phyloP scores from a whole-genome alignment of 2,797 vertebrate species.

The Sebastes minor region DNA sequence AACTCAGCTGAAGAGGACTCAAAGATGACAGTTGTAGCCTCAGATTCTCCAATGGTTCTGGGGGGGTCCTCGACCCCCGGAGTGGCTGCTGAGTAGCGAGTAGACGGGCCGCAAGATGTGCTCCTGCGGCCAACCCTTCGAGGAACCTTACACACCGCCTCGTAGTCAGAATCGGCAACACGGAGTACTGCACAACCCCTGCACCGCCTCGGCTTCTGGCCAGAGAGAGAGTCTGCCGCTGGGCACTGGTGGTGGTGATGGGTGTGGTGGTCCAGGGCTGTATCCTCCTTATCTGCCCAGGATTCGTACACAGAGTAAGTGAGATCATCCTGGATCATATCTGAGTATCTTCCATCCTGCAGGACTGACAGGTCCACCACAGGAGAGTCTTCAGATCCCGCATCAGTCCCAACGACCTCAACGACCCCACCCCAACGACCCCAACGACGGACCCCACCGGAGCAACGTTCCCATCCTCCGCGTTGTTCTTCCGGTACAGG shows the following conservation, averaged over 20 bases:
- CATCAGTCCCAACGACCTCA: slow-evolving; percentile 13
- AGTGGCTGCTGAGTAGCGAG: slow-evolving; percentile 76
- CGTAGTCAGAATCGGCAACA: slow-evolving; percentile 92
- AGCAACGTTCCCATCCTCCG: slow-evolving; percentile 15
- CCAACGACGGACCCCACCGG: slow-evolving; percentile 29
- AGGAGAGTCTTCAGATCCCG: slow-evolving; percentile 52
- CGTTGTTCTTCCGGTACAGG: slow-evolving; percentile 89
- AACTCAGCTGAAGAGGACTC: slow-evolving; percentile 54
- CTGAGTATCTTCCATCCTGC: slow-evolving; percentile 84
- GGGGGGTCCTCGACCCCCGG: slow-evolving; percentile 73
- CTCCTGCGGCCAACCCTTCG: slow-evolving; percentile 87
- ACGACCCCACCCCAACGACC: background rate
- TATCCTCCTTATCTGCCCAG: slow-evolving; percentile 87
- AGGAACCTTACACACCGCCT: slow-evolving; percentile 93
- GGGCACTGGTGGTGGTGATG: slow-evolving; percentile 59
- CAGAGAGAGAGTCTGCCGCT: slow-evolving; percentile 57
- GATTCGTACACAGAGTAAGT: slow-evolving; percentile 90
- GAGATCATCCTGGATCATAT: slow-evolving; percentile 92
- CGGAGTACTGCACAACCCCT: slow-evolving; percentile 87
- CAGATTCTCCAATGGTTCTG: background rate
- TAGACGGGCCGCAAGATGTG: slow-evolving; percentile 85
- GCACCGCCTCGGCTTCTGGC: slow-evolving; percentile 85
- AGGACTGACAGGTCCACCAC: slow-evolving; percentile 82
- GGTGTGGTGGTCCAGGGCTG: slow-evolving; percentile 53
- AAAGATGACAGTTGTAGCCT: slow-evolving; percentile 46